Evolutionary conservation across 2,113 vertebrate genomes (phyloP).

Genomic region (Mellivora capensis): DNA sequence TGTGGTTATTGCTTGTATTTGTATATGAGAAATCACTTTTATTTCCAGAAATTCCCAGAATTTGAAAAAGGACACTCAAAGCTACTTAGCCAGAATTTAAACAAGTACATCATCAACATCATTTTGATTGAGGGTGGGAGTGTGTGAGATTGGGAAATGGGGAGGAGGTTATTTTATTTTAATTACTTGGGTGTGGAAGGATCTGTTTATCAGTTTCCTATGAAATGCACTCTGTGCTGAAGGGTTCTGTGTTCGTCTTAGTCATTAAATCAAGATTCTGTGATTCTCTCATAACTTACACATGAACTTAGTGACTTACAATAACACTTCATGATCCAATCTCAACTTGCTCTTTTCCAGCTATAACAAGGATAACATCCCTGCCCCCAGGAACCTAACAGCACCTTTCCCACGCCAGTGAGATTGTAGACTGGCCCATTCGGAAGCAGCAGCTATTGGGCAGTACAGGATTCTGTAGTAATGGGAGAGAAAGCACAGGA

Average conservation of each 20-base stretch:
- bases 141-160: background rate
- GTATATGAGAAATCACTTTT: conserved; percentile 3
- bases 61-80: background rate
- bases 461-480: background rate
- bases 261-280: conserved; percentile 56
- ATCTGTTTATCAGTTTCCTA: conserved; percentile 72
- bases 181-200: conserved; percentile 59
- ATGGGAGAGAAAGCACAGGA: background rate
- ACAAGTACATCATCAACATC: background rate
- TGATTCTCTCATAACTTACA: conserved; percentile 62
- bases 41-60: background rate
- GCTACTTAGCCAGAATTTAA: background rate
- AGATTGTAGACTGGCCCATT: background rate
- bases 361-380: conserved; percentile 47
- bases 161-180: conserved; percentile 54
- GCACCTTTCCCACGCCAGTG: background rate
- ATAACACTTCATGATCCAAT: conserved; percentile 64
- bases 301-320: conserved; percentile 24
- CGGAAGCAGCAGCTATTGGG: background rate
- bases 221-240: background rate
- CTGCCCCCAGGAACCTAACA: background rate
- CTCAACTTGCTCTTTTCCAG: conserved; percentile 58
- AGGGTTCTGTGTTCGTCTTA: background rate
- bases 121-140: conserved; percentile 14
- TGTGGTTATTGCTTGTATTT: background rate